Evolutionary conservation across 2,113 vertebrate genomes (phyloP).

Genomic region (Mesocricetus auratus): DNA sequence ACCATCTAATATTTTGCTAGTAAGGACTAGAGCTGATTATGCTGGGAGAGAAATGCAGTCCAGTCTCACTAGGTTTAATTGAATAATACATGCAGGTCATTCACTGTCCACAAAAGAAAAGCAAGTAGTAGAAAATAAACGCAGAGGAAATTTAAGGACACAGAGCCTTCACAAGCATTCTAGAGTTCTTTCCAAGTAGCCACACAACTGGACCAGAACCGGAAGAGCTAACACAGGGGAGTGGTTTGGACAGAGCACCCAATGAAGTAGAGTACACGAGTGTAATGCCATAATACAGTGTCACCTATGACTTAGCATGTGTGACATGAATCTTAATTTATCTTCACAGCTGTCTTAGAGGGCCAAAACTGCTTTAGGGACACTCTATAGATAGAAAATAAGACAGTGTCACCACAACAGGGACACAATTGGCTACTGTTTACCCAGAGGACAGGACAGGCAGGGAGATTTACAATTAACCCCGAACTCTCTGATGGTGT

Average conservation of each 20-base stretch:
- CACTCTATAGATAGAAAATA: background rate
- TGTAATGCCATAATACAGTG: background rate
- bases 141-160: slow-evolving; percentile 31
- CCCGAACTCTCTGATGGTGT: background rate
- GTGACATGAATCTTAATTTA: slow-evolving; percentile 21
- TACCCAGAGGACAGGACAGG: background rate
- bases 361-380: background rate
- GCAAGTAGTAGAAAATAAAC: slow-evolving; percentile 58
- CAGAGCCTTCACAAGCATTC: slow-evolving; percentile 38
- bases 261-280: background rate
- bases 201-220: background rate
- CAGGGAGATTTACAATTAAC: background rate
- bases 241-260: slow-evolving; percentile 34
- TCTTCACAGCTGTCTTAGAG: background rate
- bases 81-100: slow-evolving; percentile 77
- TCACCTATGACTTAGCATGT: slow-evolving; percentile 9
- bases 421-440: background rate
- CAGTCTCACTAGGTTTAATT: slow-evolving; percentile 66
- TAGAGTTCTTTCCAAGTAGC: background rate
- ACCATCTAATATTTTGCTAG: slow-evolving; percentile 42
- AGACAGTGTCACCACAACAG: background rate
- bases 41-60: slow-evolving; percentile 11
- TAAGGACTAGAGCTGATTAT: slow-evolving; percentile 58
- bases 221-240: background rate
- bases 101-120: slow-evolving; percentile 67